Evolutionary conservation across 2,113 vertebrate species (phyloP).

Genomic region (Peromyscus maniculatus): DNA sequence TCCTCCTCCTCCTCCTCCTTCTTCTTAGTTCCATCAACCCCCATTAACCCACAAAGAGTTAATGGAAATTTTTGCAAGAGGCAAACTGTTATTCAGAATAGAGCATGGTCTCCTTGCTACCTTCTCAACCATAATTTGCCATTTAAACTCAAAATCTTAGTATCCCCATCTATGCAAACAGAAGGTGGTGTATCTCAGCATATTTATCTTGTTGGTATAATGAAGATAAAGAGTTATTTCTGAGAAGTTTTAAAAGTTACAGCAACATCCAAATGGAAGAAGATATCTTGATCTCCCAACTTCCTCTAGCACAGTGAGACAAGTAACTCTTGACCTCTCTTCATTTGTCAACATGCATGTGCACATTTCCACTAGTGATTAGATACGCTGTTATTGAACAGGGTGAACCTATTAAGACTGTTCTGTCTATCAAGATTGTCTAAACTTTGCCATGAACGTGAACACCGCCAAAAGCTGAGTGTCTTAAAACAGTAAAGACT

Average conservation of each 20-base stretch:
- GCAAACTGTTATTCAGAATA: not conserved
- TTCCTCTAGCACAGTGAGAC: not conserved
- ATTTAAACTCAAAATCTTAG: constrained; percentile 6
- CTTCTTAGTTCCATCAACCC: not conserved
- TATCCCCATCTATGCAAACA: not conserved
- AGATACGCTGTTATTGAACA: not conserved
- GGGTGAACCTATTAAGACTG: not conserved
- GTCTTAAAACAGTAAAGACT: not conserved
- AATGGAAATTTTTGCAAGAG: not conserved
- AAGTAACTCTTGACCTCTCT: constrained; percentile 1
- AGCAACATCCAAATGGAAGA: not conserved
- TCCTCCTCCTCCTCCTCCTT: not conserved
- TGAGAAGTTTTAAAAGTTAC: not conserved
- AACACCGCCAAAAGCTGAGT: not conserved
- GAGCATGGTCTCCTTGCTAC: not conserved
- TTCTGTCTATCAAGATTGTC: not conserved
- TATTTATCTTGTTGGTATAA: not conserved
- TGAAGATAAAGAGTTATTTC: not conserved
- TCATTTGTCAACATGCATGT: not conserved
- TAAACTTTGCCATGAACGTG: not conserved
- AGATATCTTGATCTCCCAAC: not conserved
- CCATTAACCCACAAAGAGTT: not conserved
- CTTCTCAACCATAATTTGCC: not conserved
- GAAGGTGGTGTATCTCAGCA: not conserved
- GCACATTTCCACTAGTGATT: not conserved